A percentile compares a stretch with the other conserved stretches of the same genome.
Evolutionary conservation across 2,797 vertebrate species (phyloP).

Genomic region (Chelon auratus): DNA sequence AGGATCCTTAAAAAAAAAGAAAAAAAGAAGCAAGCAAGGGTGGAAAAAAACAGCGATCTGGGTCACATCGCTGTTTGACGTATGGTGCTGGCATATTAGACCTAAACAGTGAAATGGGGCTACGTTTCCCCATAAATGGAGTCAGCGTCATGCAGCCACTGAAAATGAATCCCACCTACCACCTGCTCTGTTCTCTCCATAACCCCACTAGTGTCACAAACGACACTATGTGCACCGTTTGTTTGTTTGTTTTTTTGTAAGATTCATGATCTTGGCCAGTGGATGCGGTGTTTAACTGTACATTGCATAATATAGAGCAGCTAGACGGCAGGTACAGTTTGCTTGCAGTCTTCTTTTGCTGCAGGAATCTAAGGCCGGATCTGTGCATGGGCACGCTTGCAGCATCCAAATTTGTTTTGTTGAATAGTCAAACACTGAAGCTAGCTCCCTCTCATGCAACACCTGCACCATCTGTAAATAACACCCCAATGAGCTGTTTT

Average conservation of each 20-base stretch:
- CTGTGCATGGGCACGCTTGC: constrained; percentile 7
- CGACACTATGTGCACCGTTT: constrained; percentile 18
- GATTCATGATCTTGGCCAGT: constrained; percentile 45
- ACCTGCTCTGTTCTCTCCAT: constrained; percentile 61
- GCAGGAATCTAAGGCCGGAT: constrained; percentile 22
- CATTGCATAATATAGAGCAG: constrained; percentile 63
- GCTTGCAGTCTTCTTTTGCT: constrained; percentile 25
- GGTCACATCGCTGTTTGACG: constrained; percentile 74
- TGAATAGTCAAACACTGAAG: constrained; percentile 13
- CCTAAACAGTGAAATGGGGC: constrained; percentile 54
- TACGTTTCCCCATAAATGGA: constrained; percentile 55
- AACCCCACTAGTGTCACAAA: constrained; percentile 46
- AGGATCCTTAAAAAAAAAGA: constrained; percentile 33
- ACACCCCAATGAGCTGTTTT: constrained; percentile 1
- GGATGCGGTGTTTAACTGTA: constrained; percentile 49
- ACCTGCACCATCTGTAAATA: constrained; percentile 4
- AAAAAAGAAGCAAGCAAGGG: background rate
- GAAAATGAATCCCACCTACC: constrained; percentile 52
- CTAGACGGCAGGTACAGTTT: constrained; percentile 50
- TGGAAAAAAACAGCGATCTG: constrained; percentile 54
- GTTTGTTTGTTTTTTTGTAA: constrained; percentile 3
- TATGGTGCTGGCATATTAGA: constrained; percentile 51
- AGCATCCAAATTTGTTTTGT: background rate
- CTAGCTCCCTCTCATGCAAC: constrained; percentile 9
- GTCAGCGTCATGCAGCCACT: constrained; percentile 43